Percentiles rank a stretch among this genome's conserved stretches.
These are phyloP conservation scores for Campylomormyrus numenius DNA, from an alignment of 2,113 vertebrate genomes.

Conservation along the genomic window DNA sequence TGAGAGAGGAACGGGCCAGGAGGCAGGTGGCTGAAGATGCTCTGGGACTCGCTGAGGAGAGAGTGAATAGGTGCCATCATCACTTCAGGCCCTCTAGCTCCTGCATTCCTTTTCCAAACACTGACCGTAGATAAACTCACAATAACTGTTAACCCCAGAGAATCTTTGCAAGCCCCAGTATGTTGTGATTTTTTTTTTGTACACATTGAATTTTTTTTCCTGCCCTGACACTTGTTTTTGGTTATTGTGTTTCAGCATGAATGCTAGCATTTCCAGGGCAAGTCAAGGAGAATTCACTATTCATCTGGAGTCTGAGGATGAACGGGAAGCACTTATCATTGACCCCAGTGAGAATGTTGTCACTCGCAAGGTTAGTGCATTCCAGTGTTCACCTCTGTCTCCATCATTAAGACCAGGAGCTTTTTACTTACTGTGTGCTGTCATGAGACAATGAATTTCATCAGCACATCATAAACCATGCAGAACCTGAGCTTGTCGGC, in stretches of 20 bases:
- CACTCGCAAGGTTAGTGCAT: slow-evolving; percentile 62
- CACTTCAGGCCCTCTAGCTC: not conserved
- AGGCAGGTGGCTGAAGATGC: slow-evolving; percentile 73
- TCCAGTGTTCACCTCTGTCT: not conserved
- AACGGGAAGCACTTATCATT: slow-evolving; percentile 74
- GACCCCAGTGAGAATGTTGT: slow-evolving; percentile 68
- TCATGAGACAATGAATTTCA: not conserved
- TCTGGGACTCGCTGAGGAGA: slow-evolving; percentile 60
- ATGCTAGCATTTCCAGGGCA: slow-evolving; percentile 49
- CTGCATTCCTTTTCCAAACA: not conserved
- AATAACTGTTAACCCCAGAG: not conserved
- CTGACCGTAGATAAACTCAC: not conserved
- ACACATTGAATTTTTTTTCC: not conserved
- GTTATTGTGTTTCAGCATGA: slow-evolving; percentile 43
- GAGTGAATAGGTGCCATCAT: slow-evolving; percentile 53
- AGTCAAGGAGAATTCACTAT: slow-evolving; percentile 60
- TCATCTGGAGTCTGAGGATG: slow-evolving; percentile 74
- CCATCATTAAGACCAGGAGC: not conserved
- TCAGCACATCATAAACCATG: not conserved
- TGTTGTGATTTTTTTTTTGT: not conserved
- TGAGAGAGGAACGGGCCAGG: slow-evolving; percentile 66
- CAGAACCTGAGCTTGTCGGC: not conserved
- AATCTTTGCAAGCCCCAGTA: not conserved
- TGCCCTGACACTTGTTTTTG: not conserved
- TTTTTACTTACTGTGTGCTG: not conserved